These are phyloP conservation scores for Acronicta alni DNA, from an alignment of 2,888 invertebrate genomes.

Conservation along the genomic window DNA sequence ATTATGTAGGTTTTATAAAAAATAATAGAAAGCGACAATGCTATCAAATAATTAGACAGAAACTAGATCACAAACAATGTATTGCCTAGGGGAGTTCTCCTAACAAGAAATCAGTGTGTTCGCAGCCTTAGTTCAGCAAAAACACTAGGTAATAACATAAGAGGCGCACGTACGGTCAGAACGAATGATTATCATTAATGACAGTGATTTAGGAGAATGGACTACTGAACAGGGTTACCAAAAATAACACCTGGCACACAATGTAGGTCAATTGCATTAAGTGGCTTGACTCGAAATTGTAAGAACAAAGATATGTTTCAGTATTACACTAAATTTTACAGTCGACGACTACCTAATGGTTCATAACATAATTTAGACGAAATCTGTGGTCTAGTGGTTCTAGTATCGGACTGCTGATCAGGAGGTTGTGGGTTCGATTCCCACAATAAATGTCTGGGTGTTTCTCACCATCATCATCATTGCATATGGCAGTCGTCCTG, in stretches of 20 bases:
- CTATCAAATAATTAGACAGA: neutral
- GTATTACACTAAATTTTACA: no score
- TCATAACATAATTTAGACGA: no score
- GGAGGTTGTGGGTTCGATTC: no score
- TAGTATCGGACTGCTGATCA: no score
- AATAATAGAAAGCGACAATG: neutral
- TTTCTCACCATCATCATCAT: no score
- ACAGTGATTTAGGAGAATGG: constrained; percentile 70
- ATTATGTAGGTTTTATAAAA: neutral
- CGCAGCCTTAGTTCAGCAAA: constrained; percentile 54
- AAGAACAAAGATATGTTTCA: constrained; percentile 1
- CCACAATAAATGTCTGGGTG: no score
- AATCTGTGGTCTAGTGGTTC: no score
- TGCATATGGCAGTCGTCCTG: no score
- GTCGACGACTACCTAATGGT: no score
- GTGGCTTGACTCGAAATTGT: constrained; percentile 40
- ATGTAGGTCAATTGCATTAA: constrained; percentile 50
- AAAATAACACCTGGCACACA: constrained; percentile 65
- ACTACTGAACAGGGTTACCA: constrained; percentile 65
- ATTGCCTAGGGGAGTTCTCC: constrained; percentile 16
- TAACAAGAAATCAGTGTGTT: constrained; percentile 42
- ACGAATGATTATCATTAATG: constrained; percentile 75
- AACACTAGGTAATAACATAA: constrained; percentile 61
- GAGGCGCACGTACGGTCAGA: constrained; percentile 66
- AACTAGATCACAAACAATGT: constrained; percentile 10